Conservation (phyloP, 2,113 vertebrate genomes). For the Istiophorus platypterus region DNA sequence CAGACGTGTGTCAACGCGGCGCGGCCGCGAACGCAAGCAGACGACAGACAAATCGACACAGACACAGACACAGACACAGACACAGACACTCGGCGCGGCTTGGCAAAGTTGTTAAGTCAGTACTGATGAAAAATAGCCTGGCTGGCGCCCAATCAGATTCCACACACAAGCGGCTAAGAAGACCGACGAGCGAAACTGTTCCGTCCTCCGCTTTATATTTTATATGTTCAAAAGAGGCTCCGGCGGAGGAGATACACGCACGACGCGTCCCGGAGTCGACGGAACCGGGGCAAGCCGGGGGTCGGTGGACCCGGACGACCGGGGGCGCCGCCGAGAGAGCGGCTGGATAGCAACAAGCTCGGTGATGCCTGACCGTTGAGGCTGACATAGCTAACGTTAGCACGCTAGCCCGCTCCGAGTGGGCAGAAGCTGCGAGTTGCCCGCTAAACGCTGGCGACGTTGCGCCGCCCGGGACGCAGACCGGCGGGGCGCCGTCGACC, state of each 20-base stretch:
- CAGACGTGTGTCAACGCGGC: constrained; percentile 21
- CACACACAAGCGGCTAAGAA: constrained; percentile 47
- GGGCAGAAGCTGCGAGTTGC: constrained; percentile 73
- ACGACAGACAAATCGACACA: background rate
- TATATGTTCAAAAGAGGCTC: too few relatives aligned
- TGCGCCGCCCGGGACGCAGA: constrained; percentile 32
- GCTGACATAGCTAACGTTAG: constrained; percentile 76
- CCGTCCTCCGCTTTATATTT: background rate
- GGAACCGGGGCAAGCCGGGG: background rate
- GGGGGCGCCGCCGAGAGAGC: constrained; percentile 33
- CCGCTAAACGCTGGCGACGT: constrained; percentile 54
- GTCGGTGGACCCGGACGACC: constrained; percentile 12
- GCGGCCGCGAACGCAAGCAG: constrained; percentile 1
- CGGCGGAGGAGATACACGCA: background rate
- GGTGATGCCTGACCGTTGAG: constrained; percentile 65
- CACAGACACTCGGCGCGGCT: background rate
- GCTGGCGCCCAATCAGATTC: constrained; percentile 29
- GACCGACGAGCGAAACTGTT: constrained; percentile 48
- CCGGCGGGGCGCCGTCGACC: constrained; percentile 11
- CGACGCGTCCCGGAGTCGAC: background rate
- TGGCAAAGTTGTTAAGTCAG: background rate
- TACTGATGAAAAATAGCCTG: constrained; percentile 16
- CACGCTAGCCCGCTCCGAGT: constrained; percentile 71
- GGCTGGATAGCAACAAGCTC: constrained; percentile 75
- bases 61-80: constrained; percentile 2